Evolutionary conservation across 2,113 vertebrate genomes (phyloP), one percentile per base, ranked within the genome.

Genomic region (Corythornis vintsioides): DNA sequence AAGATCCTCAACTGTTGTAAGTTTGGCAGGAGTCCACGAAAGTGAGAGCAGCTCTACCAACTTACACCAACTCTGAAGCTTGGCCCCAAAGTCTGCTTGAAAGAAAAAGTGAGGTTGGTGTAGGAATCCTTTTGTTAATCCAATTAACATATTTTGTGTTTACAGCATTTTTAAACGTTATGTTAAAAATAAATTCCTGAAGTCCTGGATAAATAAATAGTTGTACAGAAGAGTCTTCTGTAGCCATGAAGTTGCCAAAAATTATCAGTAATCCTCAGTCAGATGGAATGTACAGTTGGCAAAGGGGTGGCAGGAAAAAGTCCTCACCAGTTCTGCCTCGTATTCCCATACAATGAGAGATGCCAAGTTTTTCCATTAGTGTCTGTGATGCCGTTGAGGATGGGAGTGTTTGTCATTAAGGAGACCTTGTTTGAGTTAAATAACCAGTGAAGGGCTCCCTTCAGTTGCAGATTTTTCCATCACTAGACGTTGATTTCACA

Each of bases 221-320:
- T 92, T 88, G 92, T 95, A 97, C 94, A 96, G 95, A 97, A 93
- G 93, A 94, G 89, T 79, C 86, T 60, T 95, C 95, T 97, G 90
- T 95, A 90, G 89, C 88, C 95, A 97, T 2, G 61, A 96, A 92
- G 86, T 96, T 96, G 97, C 95, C 96, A 97, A 89, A 97, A 97
- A 97, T 95, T 93, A 96, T 97, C 94, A 94, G 96, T 92, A 85
- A 96, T 97, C 88, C 95, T 97, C 95, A 96, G 94, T 95, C 92
- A 95, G 95, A 90, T 97, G 97, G 97, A 97, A 96, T 97, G 96
- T 96, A 96, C 93, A 95, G 92, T 96, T 97, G 96, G 96, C 95
- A 96, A 94, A 83, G 73, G 72, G 64, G 81, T 94, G 96, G 86
- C 95, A 95, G 92, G 91, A 93, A 96, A 91, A 89, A 71, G 75